Evolutionary conservation across 1,140 invertebrate genomes (phyloP), one percentile per base, ranked within the genome.

Genomic region (Oryzaephilus surinamensis): DNA sequence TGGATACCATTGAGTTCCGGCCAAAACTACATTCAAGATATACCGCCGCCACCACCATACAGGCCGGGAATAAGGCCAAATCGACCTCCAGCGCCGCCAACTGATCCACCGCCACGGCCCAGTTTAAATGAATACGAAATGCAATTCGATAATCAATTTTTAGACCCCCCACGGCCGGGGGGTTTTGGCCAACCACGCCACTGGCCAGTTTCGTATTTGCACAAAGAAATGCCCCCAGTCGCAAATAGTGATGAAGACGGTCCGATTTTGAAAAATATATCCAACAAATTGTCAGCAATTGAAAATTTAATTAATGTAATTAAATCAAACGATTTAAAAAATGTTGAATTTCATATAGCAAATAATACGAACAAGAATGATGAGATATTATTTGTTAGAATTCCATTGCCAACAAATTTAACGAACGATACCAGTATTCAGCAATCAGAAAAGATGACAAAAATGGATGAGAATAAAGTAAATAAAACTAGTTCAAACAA

Each of bases 161-260:
- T 57, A 12, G 55, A 49, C 27, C 66, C 67, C 6, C 69, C 69
- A 11, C 60, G 62, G 45, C 67, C 69, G 2, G 67, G 68, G 4
- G 67, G 67, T 15, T 53, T 71, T 21, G 66, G 65, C 40, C 49
- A 51, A 38, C 63, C 70, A 3, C 58, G 73, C 27, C 69, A 76
- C 39, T 79, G 77, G 76, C 79, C 78, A 0, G 66, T 80, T 8
- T 72, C 71, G 3, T 81, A 79, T 55, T 57, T 81, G 3, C 77
- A 81, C 43, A 66, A 69, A 44, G 67, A 72, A 48, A 66, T 69
- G 11, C 77, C 78, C 10, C 76, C 74, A 1, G 8, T 1, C 3
- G 8, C 10, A 8, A 60, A 61, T 34, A 33, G 20, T 6, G 54
- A 52, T 11, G 28, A 41, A 12, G n/a, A n/a, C n/a, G n/a, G n/a